These are phyloP conservation scores for Sussaba pulchella DNA, from an alignment of 2,888 invertebrate species.

Conservation along the genomic window DNA sequence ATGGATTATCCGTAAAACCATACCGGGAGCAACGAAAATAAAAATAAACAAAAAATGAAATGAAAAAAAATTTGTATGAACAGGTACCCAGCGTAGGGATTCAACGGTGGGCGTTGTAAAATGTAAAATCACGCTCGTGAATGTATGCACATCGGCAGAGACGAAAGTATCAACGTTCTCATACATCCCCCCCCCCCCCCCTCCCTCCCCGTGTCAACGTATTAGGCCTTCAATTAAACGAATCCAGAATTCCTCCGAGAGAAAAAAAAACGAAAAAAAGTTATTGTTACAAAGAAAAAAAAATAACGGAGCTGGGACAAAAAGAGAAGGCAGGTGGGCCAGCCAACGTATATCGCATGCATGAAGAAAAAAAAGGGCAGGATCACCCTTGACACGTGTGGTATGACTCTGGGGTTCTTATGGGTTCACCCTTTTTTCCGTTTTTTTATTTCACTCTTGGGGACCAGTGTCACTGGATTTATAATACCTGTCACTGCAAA, in stretches of 20 bases:
- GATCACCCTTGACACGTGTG: conserved; percentile 77
- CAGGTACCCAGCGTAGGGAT: conserved; percentile 40
- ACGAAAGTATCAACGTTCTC: conserved; percentile 50
- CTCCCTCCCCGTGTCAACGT: conserved; percentile 63
- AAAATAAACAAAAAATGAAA: too few species aligned
- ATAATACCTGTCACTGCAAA: conserved; percentile 49
- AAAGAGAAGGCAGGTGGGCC: conserved; percentile 70
- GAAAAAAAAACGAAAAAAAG: conserved; percentile 63
- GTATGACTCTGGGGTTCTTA: conserved; percentile 77
- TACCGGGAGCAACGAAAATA: conserved; percentile 16
- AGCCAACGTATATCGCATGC: conserved; percentile 63
- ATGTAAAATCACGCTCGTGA: conserved; percentile 67
- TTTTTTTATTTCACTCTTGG: conserved; percentile 48
- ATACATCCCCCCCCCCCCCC: conserved; percentile 46
- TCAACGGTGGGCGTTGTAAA: conserved; percentile 68
- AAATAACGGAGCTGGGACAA: conserved; percentile 49
- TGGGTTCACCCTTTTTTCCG: conserved; percentile 75
- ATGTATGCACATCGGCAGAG: conserved; percentile 66
- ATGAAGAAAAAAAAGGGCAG: conserved; percentile 61
- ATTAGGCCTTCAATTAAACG: conserved; percentile 77
- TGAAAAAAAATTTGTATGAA: conserved; percentile 42
- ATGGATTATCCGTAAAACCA: conserved; percentile 53
- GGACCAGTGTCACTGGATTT: conserved; percentile 48
- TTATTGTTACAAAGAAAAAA: too few species aligned
- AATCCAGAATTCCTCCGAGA: conserved; percentile 69